phyloP scores from a whole-genome alignment of 1,140 invertebrate species.

The Dermatophagoides farinae region DNA sequence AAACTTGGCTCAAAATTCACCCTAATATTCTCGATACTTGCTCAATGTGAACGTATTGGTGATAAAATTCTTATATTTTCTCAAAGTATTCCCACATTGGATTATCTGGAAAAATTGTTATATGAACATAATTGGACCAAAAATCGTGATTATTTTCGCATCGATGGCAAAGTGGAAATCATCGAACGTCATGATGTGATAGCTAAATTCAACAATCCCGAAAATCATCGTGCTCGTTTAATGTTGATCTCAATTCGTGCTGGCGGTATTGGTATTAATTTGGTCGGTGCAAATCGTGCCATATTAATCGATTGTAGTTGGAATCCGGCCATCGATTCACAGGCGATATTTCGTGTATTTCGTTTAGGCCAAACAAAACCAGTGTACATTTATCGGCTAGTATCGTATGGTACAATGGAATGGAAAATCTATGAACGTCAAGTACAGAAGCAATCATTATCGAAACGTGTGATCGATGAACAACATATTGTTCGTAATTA shows the following conservation, averaged over 20 bases:
- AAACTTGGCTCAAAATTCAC: slow-evolving; percentile 56
- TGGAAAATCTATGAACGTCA: slow-evolving; percentile 95
- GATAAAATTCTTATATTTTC: slow-evolving; percentile 91
- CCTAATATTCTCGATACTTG: slow-evolving; percentile 74
- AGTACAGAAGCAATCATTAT: slow-evolving; percentile 64
- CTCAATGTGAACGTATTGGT: slow-evolving; percentile 61
- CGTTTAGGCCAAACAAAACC: slow-evolving; percentile 83
- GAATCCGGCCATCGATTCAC: slow-evolving; percentile 99
- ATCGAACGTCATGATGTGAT: slow-evolving; percentile 87
- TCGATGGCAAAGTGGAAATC: slow-evolving; percentile 86
- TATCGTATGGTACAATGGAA: slow-evolving; percentile 83
- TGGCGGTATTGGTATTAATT: slow-evolving; percentile 64
- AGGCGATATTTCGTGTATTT: slow-evolving; percentile 92
- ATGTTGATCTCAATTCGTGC: slow-evolving; percentile 85
- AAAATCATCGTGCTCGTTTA: slow-evolving; percentile 70
- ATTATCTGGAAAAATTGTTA: slow-evolving; percentile 90
- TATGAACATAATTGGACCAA: slow-evolving; percentile 52
- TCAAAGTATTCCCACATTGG: slow-evolving; percentile 82
- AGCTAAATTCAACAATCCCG: slow-evolving; percentile 84
- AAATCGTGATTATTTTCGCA: slow-evolving; percentile 69
- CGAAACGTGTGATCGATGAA: slow-evolving; percentile 87
- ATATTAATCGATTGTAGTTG: slow-evolving; percentile 95
- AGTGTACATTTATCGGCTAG: slow-evolving; percentile 84
- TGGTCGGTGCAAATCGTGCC: slow-evolving; percentile 81
- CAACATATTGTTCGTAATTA: slow-evolving; percentile 88